These are phyloP conservation scores for Ciconia nigra DNA, from an alignment of 2,797 vertebrate species.

Conservation along the genomic window DNA sequence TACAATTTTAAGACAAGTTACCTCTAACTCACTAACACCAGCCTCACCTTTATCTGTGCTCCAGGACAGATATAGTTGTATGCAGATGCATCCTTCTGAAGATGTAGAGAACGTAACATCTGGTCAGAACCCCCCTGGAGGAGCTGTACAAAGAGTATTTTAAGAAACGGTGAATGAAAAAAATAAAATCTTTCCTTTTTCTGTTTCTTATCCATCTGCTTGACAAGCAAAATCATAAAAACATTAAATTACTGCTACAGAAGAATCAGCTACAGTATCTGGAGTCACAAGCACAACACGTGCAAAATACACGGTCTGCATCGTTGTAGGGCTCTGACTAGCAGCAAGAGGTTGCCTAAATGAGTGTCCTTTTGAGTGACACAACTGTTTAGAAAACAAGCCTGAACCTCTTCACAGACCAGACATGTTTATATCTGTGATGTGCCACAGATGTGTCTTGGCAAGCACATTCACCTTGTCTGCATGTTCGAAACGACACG, in stretches of 20 bases:
- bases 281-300: background rate
- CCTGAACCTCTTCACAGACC: background rate
- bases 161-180: background rate
- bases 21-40: background rate
- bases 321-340: background rate
- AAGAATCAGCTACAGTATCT: background rate
- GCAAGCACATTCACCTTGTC: background rate
- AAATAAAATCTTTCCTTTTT: background rate
- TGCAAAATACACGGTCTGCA: background rate
- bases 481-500: background rate
- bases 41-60: constrained; percentile 88
- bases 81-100: constrained; percentile 87
- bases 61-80: constrained; percentile 90
- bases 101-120: constrained; percentile 86
- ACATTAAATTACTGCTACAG: background rate
- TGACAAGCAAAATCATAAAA: background rate
- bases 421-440: background rate
- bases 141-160: constrained; percentile 74
- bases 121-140: constrained; percentile 94
- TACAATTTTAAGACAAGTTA: background rate
- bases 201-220: background rate
- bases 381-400: background rate
- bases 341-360: too few relatives aligned
- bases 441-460: background rate
- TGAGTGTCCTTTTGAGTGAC: background rate